Base-by-base conservation (phyloP, 2,113 vertebrate genomes). In the Himantopus leucocephalus region DNA sequence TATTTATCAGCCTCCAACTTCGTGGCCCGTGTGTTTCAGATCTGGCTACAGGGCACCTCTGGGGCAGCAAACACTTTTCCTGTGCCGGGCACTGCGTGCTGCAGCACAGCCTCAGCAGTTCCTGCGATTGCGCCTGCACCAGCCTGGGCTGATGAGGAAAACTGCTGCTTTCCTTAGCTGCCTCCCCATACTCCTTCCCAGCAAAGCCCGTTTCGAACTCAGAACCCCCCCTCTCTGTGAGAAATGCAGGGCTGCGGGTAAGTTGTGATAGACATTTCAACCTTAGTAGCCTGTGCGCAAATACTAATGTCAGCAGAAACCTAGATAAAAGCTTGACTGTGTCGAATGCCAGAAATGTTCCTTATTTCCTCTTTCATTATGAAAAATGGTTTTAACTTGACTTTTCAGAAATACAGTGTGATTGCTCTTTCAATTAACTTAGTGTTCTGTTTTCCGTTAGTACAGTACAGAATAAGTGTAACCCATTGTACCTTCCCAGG, bases 401-500 rank as follows among this genome's bases (percentile, higher is more conserved):
- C 90, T 97, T 97, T 96, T 96, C 34, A 73, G 94, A 91, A 96
- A 95, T 92, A 90, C 85, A 47, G 62, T 43, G 45, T 66, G 92
- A 97, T 97, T 96, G 67, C 41, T 91, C 78, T 93, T 93, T 92
- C 96, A 97, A 97, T 97, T 98, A 97, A 92, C 91, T 94, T 86
- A 82, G 85, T 78, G 74, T 94, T 90, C 96, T 97, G 85, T 94
- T 92, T 97, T 94, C 91, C 84, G 95, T 97, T 96, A 92, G 74
- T 90, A 93, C 56, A 91, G 63, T 60, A 92, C 60, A 95, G 93
- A 84, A 84, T 95, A 97, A 96, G 48, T 94, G 43, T 76, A 92
- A 87, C 58, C 73, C 45, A n/a, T 41, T 19, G 53, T 85, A 70
- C n/a, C 0, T 0, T 91, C 71, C 81, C 50, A 75, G 30, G 68